Conservation (phyloP, 2,888 invertebrate genomes). For the Isotomurus palustris region DNA sequence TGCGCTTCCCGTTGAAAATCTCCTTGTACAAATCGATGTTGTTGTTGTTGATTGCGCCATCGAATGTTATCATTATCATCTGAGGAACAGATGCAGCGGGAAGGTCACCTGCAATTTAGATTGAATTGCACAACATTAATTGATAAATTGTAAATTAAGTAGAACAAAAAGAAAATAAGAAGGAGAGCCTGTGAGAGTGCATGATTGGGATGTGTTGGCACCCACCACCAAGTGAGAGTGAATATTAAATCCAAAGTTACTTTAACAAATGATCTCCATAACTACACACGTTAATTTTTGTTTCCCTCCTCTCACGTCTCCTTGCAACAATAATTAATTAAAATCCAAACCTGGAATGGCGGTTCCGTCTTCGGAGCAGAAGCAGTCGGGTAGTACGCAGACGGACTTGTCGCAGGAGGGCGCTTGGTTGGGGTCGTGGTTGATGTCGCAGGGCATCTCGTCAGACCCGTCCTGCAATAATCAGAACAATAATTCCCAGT, state of each 20-base stretch:
- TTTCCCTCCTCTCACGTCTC: too few relatives aligned
- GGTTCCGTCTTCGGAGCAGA: conserved; percentile 90
- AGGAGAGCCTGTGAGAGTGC: too few relatives aligned
- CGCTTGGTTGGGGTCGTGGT: conserved; percentile 88
- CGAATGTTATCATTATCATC: conserved; percentile 91
- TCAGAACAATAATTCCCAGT: background rate
- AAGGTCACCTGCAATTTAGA: conserved; percentile 28
- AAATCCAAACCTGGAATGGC: conserved; percentile 77
- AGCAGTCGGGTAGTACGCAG: conserved; percentile 84
- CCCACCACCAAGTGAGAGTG: too few relatives aligned
- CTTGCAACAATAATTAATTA: too few relatives aligned
- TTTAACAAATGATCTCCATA: too few relatives aligned
- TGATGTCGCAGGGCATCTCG: conserved; percentile 44
- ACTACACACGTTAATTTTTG: too few relatives aligned
- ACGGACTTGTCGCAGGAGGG: conserved; percentile 82
- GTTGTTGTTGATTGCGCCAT: conserved; percentile 91
- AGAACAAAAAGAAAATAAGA: too few relatives aligned
- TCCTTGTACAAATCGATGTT: conserved; percentile 90
- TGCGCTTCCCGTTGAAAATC: conserved; percentile 81
- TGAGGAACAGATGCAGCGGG: conserved; percentile 63
- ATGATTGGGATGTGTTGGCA: too few relatives aligned
- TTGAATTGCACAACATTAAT: too few relatives aligned
- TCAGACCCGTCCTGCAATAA: conserved; percentile 39
- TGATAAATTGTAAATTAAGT: too few relatives aligned
- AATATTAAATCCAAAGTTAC: too few relatives aligned